Evolutionary conservation across 2,797 vertebrate species (phyloP).

Genomic region (Myioborus miniatus): DNA sequence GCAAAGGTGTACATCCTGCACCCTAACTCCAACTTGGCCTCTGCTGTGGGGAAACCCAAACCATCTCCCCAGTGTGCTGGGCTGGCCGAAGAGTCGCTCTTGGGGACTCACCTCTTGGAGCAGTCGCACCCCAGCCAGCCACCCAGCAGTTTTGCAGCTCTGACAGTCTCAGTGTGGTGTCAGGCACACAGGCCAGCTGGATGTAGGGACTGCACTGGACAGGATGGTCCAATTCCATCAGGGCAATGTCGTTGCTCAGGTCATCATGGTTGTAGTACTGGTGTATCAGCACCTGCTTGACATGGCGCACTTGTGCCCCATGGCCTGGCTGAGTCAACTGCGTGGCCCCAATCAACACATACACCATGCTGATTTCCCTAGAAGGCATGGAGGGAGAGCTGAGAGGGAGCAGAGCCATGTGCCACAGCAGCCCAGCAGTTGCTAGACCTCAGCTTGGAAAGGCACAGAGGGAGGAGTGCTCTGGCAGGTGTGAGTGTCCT

Average conservation of each 20-base stretch:
- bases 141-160: not conserved
- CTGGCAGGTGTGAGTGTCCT: not conserved
- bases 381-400: not conserved
- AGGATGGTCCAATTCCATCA: not conserved
- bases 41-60: not conserved
- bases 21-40: not conserved
- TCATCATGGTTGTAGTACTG: not conserved
- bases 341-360: not conserved
- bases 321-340: fast-evolving
- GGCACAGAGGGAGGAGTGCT: not conserved
- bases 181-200: not conserved
- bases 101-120: not conserved
- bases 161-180: fast-evolving
- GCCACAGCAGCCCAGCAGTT: not conserved
- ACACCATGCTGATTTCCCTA: not conserved
- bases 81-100: fast-evolving
- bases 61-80: too few species aligned
- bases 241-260: not conserved
- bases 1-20: fast-evolving
- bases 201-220: not conserved
- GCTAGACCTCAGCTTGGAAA: not conserved
- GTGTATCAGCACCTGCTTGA: not conserved
- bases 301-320: fast-evolving
- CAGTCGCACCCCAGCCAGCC: not conserved
- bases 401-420: not conserved